Evolutionary conservation across 2,113 vertebrate species (phyloP).

Genomic region (Datnioides undecimradiatus): DNA sequence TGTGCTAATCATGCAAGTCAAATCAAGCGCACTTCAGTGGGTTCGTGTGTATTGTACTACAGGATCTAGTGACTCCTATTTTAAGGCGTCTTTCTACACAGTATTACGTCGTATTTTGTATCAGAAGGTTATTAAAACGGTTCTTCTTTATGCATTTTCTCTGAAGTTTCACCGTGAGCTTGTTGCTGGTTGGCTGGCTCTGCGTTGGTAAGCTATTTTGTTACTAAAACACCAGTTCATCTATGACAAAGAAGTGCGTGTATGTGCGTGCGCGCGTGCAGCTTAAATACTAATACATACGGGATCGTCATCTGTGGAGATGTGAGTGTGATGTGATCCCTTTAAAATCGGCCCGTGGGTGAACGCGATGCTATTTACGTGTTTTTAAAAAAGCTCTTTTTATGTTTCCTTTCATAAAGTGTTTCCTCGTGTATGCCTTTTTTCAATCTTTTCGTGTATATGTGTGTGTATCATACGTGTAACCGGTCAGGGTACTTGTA

Average conservation of each 20-base stretch:
- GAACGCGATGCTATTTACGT: slow-evolving; percentile 44
- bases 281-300: not conserved
- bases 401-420: slow-evolving; percentile 41
- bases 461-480: slow-evolving; percentile 60
- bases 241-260: slow-evolving; percentile 36
- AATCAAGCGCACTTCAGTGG: slow-evolving; percentile 63
- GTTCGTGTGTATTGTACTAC: slow-evolving; percentile 40
- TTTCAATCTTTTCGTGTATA: slow-evolving; percentile 7
- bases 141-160: slow-evolving; percentile 42
- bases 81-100: slow-evolving; percentile 49
- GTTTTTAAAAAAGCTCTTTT: slow-evolving; percentile 36
- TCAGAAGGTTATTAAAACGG: slow-evolving; percentile 41
- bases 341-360: slow-evolving; percentile 38
- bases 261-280: slow-evolving; percentile 2
- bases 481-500: slow-evolving; percentile 66
- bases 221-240: slow-evolving; percentile 52
- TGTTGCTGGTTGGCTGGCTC: slow-evolving; percentile 82
- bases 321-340: slow-evolving; percentile 18
- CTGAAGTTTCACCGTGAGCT: slow-evolving; percentile 64
- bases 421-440: slow-evolving; percentile 53
- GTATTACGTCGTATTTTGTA: slow-evolving; percentile 75
- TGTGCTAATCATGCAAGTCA: slow-evolving; percentile 41
- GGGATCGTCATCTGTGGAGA: slow-evolving; percentile 21
- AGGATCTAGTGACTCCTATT: slow-evolving; percentile 33
- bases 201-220: slow-evolving; percentile 59